These are phyloP conservation scores for Sesamia inferens DNA, from an alignment of 2,888 invertebrate species.

Conservation along the genomic window DNA sequence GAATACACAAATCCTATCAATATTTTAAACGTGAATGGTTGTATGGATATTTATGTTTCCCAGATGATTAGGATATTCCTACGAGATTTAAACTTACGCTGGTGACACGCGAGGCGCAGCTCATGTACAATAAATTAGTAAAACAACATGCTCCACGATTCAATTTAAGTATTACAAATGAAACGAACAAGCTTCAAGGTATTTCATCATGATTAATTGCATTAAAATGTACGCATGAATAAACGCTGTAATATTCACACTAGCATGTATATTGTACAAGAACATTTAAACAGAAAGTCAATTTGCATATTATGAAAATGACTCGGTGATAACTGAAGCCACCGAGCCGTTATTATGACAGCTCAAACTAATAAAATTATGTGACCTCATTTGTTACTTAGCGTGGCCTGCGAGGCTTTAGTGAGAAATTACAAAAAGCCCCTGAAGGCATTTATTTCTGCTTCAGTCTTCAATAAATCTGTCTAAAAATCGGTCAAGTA, in stretches of 20 bases:
- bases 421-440: constrained; percentile 77
- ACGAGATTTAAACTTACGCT: too few species aligned
- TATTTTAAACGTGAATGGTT: too few species aligned
- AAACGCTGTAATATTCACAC: constrained; percentile 43
- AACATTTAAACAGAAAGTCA: constrained; percentile 58
- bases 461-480: constrained; percentile 74
- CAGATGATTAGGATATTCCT: too few species aligned
- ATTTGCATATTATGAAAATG: constrained; percentile 68
- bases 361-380: constrained; percentile 79
- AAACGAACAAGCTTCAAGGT: background rate
- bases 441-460: constrained; percentile 75
- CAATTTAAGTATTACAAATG: constrained; percentile 12
- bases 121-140: constrained; percentile 13
- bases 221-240: constrained; percentile 46
- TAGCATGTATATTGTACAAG: constrained; percentile 34
- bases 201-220: constrained; percentile 33
- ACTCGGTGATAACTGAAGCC: constrained; percentile 59
- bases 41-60: too few species aligned
- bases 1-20: background rate
- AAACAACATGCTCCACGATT: constrained; percentile 1
- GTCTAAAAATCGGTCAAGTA: constrained; percentile 73
- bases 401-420: constrained; percentile 64
- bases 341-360: constrained; percentile 56
- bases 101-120: too few species aligned
- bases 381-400: constrained; percentile 79